Conservation (phyloP, 2,113 vertebrate species). For the Sebastes schlegelii region DNA sequence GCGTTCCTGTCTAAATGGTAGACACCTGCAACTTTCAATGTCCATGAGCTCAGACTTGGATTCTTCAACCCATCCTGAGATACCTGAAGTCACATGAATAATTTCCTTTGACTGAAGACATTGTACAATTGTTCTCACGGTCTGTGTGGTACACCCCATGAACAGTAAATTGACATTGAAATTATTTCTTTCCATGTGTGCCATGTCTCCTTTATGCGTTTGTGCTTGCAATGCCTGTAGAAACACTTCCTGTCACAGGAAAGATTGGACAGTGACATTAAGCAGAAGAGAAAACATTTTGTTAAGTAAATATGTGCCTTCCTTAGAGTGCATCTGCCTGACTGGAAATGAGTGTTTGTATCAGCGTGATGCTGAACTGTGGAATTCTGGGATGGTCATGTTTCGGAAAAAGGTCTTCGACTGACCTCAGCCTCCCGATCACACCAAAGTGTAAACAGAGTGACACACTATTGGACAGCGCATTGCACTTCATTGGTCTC, state of each 20-base stretch:
- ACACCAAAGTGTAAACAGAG: conserved; percentile 49
- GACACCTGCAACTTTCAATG: background rate
- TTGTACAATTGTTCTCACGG: background rate
- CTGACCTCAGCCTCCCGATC: conserved; percentile 41
- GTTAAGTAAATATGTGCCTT: background rate
- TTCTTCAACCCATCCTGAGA: background rate
- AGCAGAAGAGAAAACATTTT: background rate
- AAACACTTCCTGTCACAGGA: background rate
- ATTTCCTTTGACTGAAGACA: background rate
- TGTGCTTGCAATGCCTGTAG: background rate
- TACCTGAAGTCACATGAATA: background rate
- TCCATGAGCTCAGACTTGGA: background rate
- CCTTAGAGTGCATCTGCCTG: background rate
- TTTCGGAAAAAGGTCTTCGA: conserved; percentile 62
- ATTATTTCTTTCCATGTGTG: background rate
- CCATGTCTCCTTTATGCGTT: background rate
- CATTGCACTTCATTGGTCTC: too few species aligned
- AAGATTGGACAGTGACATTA: background rate
- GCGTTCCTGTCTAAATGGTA: background rate
- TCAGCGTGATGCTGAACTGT: conserved; percentile 41
- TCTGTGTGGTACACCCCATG: background rate
- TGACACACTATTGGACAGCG: too few species aligned
- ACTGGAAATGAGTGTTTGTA: conserved; percentile 12
- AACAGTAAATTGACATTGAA: too few species aligned
- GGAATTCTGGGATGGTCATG: conserved; percentile 67